A percentile compares a stretch with the other conserved stretches of the same genome.
These are phyloP conservation scores for Emmelina monodactyla DNA, from an alignment of 2,888 invertebrate genomes.

Conservation along the genomic window DNA sequence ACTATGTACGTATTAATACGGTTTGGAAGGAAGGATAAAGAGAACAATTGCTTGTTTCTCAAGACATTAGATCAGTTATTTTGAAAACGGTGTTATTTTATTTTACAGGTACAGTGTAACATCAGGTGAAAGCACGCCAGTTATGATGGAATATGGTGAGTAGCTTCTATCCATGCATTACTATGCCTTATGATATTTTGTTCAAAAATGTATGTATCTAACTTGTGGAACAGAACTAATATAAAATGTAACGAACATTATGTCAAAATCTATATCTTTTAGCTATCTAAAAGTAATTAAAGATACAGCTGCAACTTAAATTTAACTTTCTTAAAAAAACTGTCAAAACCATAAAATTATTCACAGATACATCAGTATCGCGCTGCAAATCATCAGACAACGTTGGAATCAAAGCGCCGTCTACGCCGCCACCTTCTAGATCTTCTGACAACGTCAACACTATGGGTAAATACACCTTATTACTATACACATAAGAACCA, in stretches of 20 bases:
- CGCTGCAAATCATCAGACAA: conserved; percentile 59
- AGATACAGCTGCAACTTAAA: too few species aligned
- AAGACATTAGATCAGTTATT: background rate
- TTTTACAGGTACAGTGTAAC: conserved; percentile 57
- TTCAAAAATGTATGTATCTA: too few species aligned
- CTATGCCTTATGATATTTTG: too few species aligned
- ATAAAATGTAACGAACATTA: too few species aligned
- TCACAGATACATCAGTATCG: too few species aligned
- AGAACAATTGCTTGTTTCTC: background rate
- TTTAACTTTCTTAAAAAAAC: too few species aligned
- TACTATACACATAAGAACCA: too few species aligned
- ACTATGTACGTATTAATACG: conserved; percentile 31
- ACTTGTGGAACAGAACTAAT: too few species aligned
- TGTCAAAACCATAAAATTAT: too few species aligned
- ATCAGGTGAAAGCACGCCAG: conserved; percentile 61
- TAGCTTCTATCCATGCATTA: too few species aligned
- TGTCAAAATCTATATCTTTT: too few species aligned
- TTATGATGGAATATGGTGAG: conserved; percentile 58
- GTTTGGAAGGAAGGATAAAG: background rate
- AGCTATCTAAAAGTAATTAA: too few species aligned
- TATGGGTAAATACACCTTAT: conserved; percentile 37
- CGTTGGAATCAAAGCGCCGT: conserved; percentile 40
- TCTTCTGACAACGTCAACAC: conserved; percentile 59
- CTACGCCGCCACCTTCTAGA: conserved; percentile 53
- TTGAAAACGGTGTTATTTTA: background rate